Conservation (phyloP, 2,797 vertebrate genomes). For the Gorsachius magnificus region DNA sequence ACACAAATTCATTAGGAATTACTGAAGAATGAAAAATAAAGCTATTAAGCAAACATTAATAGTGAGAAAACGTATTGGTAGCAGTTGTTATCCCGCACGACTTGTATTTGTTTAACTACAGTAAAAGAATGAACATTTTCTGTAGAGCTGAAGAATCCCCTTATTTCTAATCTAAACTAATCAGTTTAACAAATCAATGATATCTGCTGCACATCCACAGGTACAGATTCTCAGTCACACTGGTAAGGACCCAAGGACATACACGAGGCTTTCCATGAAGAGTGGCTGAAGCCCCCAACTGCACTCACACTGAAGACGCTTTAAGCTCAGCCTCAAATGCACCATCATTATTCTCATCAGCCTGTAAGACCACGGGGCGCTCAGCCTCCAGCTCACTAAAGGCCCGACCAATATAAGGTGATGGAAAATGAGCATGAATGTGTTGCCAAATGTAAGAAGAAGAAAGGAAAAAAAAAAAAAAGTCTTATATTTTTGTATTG, state of each 20-base stretch:
- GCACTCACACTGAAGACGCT: slow-evolving; percentile 49
- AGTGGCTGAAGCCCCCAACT: not conserved
- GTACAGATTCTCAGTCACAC: not conserved
- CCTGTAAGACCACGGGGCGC: not conserved
- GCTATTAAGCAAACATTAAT: not conserved
- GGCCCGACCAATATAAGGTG: not conserved
- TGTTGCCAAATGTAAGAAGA: not conserved
- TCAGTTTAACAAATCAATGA: not conserved
- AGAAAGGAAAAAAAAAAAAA: too few relatives aligned
- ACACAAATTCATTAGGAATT: not conserved
- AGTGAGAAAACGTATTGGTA: not conserved
- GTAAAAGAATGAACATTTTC: not conserved
- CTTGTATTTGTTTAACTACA: not conserved
- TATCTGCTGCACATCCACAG: not conserved
- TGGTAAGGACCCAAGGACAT: not conserved
- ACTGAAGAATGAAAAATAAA: not conserved
- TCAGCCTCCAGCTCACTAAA: not conserved
- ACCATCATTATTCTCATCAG: slow-evolving; percentile 18
- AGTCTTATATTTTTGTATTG: not conserved
- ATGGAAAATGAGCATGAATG: not conserved
- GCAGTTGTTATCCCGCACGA: not conserved
- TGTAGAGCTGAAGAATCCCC: not conserved
- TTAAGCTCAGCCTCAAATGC: slow-evolving; percentile 46
- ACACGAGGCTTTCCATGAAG: not conserved
- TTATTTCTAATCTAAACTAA: not conserved